phyloP scores from a whole-genome alignment of 2,888 invertebrate species.

The Oxycera nigricornis region DNA sequence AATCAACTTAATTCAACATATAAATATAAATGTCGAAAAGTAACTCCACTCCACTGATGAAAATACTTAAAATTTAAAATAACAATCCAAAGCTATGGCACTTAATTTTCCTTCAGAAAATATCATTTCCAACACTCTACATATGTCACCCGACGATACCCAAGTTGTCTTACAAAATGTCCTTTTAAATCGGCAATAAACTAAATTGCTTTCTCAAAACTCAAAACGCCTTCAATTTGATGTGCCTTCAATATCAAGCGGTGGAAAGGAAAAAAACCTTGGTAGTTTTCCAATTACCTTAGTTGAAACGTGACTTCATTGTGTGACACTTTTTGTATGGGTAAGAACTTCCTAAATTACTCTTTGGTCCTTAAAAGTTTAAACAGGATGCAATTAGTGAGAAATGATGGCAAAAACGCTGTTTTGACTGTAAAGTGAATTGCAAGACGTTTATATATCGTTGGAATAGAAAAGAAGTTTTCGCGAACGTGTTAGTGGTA shows the following conservation, averaged over 20 bases:
- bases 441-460: no score
- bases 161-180: no score
- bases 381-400: conserved; percentile 33
- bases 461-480: neutral
- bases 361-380: conserved; percentile 18
- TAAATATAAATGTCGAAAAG: no score
- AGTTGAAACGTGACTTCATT: conserved; percentile 32
- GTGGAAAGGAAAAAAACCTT: neutral
- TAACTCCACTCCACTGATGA: no score
- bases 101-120: no score
- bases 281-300: conserved; percentile 34
- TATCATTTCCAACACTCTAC: no score
- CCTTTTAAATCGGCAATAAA: conserved; percentile 16
- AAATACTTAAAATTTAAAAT: no score
- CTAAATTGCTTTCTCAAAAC: conserved; percentile 33
- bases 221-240: conserved; percentile 17
- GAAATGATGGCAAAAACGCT: neutral
- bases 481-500: no score
- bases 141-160: no score
- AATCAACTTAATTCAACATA: no score
- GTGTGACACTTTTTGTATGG: conserved; percentile 1
- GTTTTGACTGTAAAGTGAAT: no score
- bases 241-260: neutral
- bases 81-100: no score
- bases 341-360: conserved; percentile 3